phyloP scores from a whole-genome alignment of 2,113 vertebrate species.

The Struthidea cinerea region DNA sequence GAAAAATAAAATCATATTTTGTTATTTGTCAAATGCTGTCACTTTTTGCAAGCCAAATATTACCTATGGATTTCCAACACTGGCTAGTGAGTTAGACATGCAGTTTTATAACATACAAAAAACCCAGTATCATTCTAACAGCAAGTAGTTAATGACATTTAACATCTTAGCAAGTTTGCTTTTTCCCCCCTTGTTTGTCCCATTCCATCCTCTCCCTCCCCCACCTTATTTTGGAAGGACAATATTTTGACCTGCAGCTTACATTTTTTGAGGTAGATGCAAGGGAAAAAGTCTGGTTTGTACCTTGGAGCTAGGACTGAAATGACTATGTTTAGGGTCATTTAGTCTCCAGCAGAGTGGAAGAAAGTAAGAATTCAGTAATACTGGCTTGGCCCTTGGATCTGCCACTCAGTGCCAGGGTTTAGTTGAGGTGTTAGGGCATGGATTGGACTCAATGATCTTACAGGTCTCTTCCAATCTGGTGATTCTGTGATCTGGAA shows the following conservation, averaged over 20 bases:
- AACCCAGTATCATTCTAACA: not conserved
- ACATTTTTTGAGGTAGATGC: not conserved
- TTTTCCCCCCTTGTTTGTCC: not conserved
- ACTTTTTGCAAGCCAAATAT: not conserved
- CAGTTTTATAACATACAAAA: not conserved
- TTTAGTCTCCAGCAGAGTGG: not conserved
- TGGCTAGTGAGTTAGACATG: not conserved
- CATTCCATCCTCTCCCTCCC: not conserved
- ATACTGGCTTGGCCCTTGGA: not conserved
- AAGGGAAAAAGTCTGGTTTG: not conserved
- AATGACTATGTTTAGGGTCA: not conserved
- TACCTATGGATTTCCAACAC: not conserved
- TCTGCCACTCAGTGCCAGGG: not conserved
- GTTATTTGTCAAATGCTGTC: not conserved
- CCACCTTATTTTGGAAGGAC: not conserved
- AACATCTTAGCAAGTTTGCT: not conserved
- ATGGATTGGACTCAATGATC: too few species aligned
- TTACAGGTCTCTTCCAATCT: too few species aligned
- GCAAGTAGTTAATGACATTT: not conserved
- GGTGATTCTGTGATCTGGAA: not conserved
- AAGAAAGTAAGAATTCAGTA: not conserved
- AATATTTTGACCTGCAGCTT: not conserved
- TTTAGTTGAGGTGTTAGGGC: too few species aligned
- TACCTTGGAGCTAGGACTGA: not conserved
- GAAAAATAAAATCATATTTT: slow-evolving; percentile 1